phyloP scores from a whole-genome alignment of 2,797 vertebrate species.

The Buphagus erythrorhynchus region DNA sequence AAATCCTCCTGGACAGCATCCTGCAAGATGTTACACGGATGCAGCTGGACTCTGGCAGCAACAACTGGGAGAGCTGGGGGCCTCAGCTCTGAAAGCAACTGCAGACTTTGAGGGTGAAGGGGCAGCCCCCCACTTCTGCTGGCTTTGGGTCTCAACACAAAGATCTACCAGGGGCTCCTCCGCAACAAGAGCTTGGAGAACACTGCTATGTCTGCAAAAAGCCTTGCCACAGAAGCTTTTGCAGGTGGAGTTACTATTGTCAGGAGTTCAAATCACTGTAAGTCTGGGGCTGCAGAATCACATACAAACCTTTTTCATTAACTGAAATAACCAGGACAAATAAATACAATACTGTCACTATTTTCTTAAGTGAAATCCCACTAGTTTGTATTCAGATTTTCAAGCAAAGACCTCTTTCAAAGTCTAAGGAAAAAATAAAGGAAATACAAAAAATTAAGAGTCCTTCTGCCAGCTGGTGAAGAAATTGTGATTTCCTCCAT shows the following conservation, averaged over 20 bases:
- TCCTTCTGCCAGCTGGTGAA: neutral
- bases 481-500: neutral
- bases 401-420: neutral
- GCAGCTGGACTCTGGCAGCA: rapidly evolving
- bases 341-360: neutral
- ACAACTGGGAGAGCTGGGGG: rapidly evolving
- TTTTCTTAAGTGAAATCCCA: neutral
- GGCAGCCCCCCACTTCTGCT: neutral
- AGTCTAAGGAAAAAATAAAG: neutral
- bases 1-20: rapidly evolving
- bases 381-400: neutral
- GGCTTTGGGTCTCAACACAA: neutral
- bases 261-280: neutral
- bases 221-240: neutral
- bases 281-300: neutral
- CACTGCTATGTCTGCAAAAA: rapidly evolving
- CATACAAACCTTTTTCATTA: neutral
- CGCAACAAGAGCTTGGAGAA: rapidly evolving
- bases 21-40: rapidly evolving
- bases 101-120: rapidly evolving
- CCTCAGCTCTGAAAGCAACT: rapidly evolving
- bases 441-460: neutral
- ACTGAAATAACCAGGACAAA: neutral
- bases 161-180: neutral
- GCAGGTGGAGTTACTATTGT: neutral